Conservation (phyloP, 2,888 invertebrate genomes). For the Sepiola atlantica region DNA sequence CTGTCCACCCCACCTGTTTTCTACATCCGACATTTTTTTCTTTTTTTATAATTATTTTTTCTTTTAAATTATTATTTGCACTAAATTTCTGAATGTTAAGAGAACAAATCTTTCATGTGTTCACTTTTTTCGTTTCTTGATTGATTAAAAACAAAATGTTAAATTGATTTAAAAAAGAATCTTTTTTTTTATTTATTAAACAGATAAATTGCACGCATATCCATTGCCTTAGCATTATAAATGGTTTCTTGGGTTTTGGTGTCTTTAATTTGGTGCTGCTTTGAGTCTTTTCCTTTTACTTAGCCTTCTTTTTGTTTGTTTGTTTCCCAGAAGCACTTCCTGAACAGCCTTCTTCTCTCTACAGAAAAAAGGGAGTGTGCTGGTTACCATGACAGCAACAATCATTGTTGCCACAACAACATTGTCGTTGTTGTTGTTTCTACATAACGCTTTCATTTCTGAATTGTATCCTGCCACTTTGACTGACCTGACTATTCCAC, state of each 20-base stretch:
- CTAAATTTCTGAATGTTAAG: background rate
- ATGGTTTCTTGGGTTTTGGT: background rate
- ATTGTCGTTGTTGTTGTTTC: background rate
- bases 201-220: background rate
- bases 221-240: background rate
- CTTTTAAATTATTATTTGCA: background rate
- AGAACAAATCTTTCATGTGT: background rate
- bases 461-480: background rate
- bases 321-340: background rate
- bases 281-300: background rate
- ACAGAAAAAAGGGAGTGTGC: background rate
- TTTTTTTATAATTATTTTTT: background rate
- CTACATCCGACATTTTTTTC: background rate
- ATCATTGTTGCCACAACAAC: background rate
- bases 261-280: background rate
- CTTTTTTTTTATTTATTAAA: background rate
- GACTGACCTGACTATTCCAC: background rate
- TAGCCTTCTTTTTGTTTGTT: background rate
- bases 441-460: background rate
- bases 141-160: background rate
- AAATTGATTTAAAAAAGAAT: background rate
- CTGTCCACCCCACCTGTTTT: background rate
- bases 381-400: background rate
- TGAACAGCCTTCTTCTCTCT: background rate
- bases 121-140: background rate